Evolutionary conservation across 1,140 invertebrate genomes (phyloP).

Genomic region (Trichoplusia ni): DNA sequence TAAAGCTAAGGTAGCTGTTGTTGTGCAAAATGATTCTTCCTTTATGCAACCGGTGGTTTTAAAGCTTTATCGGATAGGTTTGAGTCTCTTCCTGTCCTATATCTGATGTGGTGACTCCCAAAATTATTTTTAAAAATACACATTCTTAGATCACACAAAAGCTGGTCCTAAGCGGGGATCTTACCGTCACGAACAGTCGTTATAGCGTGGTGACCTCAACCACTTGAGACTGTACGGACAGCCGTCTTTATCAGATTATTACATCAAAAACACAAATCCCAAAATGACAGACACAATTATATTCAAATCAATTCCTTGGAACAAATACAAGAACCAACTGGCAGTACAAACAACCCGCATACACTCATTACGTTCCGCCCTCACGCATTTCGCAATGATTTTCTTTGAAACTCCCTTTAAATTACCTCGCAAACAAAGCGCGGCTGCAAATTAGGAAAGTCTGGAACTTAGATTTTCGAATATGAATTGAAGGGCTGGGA

Average conservation of each 20-base stretch:
- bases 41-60: too few relatives aligned
- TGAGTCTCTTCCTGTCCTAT: too few relatives aligned
- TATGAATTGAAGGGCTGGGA: not conserved
- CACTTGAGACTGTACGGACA: too few relatives aligned
- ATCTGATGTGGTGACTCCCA: too few relatives aligned
- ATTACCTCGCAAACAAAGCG: conserved; percentile 17
- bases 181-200: too few relatives aligned
- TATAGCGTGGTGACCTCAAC: too few relatives aligned
- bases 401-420: conserved; percentile 26
- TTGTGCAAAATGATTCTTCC: not conserved
- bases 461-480: conserved; percentile 10
- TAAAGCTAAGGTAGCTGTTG: not conserved
- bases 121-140: too few relatives aligned
- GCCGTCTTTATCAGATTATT: too few relatives aligned
- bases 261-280: not conserved
- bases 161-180: too few relatives aligned
- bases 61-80: too few relatives aligned
- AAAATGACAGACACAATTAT: not conserved
- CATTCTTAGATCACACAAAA: too few relatives aligned
- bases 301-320: conserved; percentile 19
- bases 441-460: conserved; percentile 5
- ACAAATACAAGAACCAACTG: conserved; percentile 9
- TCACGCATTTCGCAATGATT: conserved; percentile 16
- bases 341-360: conserved; percentile 19
- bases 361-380: conserved; percentile 18